Evolutionary conservation across 1,140 invertebrate genomes (phyloP).

Genomic region (Oscheius sp.): DNA sequence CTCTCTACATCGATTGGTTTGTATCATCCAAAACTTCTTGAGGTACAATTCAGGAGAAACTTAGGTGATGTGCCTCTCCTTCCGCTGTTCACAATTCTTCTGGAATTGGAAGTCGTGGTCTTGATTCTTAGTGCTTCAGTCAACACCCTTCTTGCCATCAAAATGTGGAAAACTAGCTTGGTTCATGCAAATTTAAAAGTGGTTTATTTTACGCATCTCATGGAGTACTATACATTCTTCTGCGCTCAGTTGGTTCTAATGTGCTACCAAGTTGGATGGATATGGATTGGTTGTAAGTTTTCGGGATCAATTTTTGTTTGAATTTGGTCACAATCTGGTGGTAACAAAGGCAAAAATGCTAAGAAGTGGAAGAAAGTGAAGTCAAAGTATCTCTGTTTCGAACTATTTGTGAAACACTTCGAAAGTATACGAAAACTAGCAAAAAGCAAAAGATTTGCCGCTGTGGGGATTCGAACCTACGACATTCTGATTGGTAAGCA

Average conservation of each 20-base stretch:
- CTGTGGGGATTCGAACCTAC: too few species aligned
- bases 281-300: background rate
- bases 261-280: slow-evolving; percentile 1
- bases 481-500: too few species aligned
- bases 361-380: too few species aligned
- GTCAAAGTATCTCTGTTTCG: too few species aligned
- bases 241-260: background rate
- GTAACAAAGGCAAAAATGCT: too few species aligned
- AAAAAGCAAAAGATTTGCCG: too few species aligned
- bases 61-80: background rate
- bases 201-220: background rate
- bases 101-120: background rate
- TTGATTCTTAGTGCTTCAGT: background rate
- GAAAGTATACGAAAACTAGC: too few species aligned
- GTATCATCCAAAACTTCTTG: background rate
- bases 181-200: background rate
- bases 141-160: background rate
- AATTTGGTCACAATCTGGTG: too few species aligned
- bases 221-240: slow-evolving; percentile 5
- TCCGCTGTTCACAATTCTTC: slow-evolving; percentile 3
- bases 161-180: background rate
- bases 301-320: too few species aligned
- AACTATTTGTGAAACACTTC: too few species aligned
- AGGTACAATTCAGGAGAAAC: background rate
- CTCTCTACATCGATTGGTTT: background rate